phyloP scores from a whole-genome alignment of 2,888 invertebrate genomes.

The Melinaea marsaeus region DNA sequence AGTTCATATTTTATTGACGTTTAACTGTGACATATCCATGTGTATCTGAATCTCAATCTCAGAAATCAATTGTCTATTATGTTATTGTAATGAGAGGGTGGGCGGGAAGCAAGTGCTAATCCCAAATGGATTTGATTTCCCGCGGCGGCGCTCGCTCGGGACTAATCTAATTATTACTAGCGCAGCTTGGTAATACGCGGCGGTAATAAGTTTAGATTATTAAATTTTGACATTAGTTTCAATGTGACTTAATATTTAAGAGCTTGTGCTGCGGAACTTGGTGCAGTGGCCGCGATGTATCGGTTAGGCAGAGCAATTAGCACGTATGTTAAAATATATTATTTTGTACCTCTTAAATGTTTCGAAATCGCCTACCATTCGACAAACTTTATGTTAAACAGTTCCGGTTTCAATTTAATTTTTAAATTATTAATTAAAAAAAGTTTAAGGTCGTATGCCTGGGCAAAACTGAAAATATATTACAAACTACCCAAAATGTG shows the following conservation, averaged over 20 bases:
- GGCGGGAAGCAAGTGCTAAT: slow-evolving; percentile 24
- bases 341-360: not conserved
- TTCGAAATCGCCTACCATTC: not conserved
- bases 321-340: not conserved
- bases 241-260: slow-evolving; percentile 9
- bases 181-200: slow-evolving; percentile 20
- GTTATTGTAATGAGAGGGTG: slow-evolving; percentile 10
- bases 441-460: too few species aligned
- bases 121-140: slow-evolving; percentile 26
- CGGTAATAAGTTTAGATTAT: slow-evolving; percentile 29
- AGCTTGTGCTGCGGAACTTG: slow-evolving; percentile 2
- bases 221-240: slow-evolving; percentile 19
- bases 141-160: slow-evolving; percentile 23
- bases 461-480: too few species aligned
- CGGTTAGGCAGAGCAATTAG: not conserved
- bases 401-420: too few species aligned
- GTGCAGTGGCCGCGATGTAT: not conserved
- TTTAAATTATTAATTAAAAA: too few species aligned
- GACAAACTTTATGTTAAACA: too few species aligned
- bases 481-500: too few species aligned
- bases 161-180: slow-evolving; percentile 29
- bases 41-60: not conserved
- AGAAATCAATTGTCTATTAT: slow-evolving; percentile 11
- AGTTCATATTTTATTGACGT: too few species aligned
- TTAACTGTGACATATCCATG: too few species aligned